Evolutionary conservation across 2,113 vertebrate genomes (phyloP), one percentile per base, ranked within the genome.

Genomic region (Microcebus ravelobensis): DNA sequence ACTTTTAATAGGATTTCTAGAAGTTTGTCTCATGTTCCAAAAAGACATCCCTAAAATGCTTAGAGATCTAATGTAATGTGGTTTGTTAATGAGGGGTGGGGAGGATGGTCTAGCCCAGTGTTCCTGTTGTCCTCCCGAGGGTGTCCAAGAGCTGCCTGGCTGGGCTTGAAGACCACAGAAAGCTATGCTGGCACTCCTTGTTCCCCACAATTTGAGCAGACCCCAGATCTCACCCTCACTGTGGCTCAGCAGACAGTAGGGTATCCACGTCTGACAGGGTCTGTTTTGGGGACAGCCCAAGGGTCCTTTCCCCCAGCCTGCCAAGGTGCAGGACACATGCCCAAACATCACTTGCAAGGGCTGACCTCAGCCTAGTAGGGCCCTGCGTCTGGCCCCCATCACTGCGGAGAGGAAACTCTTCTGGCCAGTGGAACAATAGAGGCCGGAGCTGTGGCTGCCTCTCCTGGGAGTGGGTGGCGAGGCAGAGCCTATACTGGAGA

Each of bases 391-490:
- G 15, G 17, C 8, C 36, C 25, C 18, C 42, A 48, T 4, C 25
- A 1, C 4, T 27, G 42, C 17, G 3, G 42, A 48, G 18, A 45
- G 70, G 48, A 23, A 1, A 2, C 11, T 1, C 10, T 4, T 52
- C 42, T 0, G 29, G 65, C n/a, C 15, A 0, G 39, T 20, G 45
- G 23, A 48, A 83, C 52, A 2, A 1, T 2, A 13, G 25, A 14
- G 8, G 17, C 27, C 14, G 2, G 17, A 2, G 52, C 71, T 29
- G 13, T 8, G 8, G 31, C n/a, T 15, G 36, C 50, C 15, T 12
- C 31, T 61, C 15, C 0, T 6, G 45, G 52, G 0, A 7, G 42
- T 3, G 59, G 14, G 2, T 8, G 27, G 18, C 2, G 21, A 80
- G 45, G 34, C 39, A 36, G 2, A 8, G 79, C 7, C n/a, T 8